Conservation (phyloP, 2,113 vertebrate species). For the Macheiramphus alcinus region DNA sequence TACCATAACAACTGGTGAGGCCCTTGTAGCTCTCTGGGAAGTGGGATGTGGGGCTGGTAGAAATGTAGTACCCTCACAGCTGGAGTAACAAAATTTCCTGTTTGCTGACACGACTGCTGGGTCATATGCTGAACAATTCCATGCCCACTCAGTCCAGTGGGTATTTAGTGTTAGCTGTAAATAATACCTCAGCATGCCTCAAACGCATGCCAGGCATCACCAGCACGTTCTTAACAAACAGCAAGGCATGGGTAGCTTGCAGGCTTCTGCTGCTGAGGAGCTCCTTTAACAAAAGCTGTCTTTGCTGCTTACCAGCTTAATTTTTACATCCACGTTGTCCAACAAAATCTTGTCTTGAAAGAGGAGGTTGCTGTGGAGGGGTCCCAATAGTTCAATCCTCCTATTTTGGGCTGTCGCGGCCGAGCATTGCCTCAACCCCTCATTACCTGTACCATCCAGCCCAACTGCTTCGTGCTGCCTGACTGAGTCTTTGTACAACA, state of each 20-base stretch:
- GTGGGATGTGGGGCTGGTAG: too few species aligned
- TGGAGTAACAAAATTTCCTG: too few species aligned
- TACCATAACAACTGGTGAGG: too few species aligned
- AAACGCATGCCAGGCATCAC: too few species aligned
- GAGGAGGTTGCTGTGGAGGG: background rate
- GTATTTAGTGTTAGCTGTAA: too few species aligned
- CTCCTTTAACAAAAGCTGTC: background rate
- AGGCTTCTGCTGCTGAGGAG: background rate
- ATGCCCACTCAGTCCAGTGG: too few species aligned
- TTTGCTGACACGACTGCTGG: too few species aligned
- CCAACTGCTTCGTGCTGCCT: background rate
- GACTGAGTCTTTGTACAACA: background rate
- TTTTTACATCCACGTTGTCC: background rate
- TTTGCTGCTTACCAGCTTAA: too few species aligned
- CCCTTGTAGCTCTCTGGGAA: too few species aligned
- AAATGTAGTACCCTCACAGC: too few species aligned
- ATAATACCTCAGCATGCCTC: too few species aligned
- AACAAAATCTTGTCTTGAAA: background rate
- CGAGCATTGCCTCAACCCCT: background rate
- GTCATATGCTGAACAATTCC: too few species aligned
- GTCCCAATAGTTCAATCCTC: background rate
- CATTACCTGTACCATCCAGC: background rate
- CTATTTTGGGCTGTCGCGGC: background rate
- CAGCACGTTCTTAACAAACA: background rate
- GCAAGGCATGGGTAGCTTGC: background rate